These are phyloP conservation scores for Acleris holmiana DNA, from an alignment of 2,888 invertebrate species.

Conservation along the genomic window DNA sequence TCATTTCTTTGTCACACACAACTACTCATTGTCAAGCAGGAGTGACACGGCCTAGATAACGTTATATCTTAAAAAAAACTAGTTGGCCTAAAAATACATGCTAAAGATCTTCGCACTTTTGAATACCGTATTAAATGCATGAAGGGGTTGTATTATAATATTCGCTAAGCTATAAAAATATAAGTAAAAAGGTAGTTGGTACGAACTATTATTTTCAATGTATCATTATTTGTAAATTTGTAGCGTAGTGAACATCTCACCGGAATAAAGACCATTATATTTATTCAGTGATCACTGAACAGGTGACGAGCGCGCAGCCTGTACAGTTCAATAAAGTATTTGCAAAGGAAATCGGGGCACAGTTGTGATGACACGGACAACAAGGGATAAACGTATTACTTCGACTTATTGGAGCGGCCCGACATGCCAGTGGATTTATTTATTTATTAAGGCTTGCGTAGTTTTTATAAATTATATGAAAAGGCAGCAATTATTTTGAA, in stretches of 20 bases:
- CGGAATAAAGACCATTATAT: neutral
- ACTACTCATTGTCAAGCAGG: too few species aligned
- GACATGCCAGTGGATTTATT: constrained; percentile 24
- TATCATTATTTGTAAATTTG: neutral
- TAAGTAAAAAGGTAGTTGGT: too few species aligned
- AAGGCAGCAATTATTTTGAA: neutral
- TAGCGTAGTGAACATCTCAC: neutral
- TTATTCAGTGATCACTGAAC: constrained; percentile 12
- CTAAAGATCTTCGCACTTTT: too few species aligned
- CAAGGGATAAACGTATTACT: constrained; percentile 50
- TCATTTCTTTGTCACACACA: too few species aligned
- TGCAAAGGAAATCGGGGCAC: constrained; percentile 23
- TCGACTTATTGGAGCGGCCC: constrained; percentile 47
- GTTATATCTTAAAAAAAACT: too few species aligned
- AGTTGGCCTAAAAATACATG: too few species aligned
- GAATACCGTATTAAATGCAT: too few species aligned
- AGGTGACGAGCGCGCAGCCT: constrained; percentile 4
- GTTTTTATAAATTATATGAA: neutral
- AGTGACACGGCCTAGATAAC: too few species aligned
- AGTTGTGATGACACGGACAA: constrained; percentile 18
- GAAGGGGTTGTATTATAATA: too few species aligned
- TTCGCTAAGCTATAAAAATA: too few species aligned
- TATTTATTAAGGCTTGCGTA: constrained; percentile 1
- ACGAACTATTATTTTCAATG: neutral
- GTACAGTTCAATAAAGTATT: constrained; percentile 16